Conservation (phyloP, 2,888 invertebrate species). For the Oeneis ivallda region DNA sequence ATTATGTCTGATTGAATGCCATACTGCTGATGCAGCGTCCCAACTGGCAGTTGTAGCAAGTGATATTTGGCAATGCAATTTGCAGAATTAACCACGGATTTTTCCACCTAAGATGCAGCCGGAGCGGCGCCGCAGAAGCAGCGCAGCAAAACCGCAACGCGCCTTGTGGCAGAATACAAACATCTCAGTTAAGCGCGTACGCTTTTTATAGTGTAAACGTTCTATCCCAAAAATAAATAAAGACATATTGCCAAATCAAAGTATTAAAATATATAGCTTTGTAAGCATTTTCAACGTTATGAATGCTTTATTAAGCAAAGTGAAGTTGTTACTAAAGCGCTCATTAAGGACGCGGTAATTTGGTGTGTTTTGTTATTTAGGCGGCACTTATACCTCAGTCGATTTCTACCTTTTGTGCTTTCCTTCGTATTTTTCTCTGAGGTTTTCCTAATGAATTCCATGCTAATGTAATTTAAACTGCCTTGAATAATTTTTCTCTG, state of each 20-base stretch:
- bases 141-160: no score
- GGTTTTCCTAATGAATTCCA: neutral
- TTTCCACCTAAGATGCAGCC: no score
- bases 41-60: no score
- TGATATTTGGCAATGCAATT: no score
- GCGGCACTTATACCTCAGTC: slow-evolving; percentile 3
- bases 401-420: slow-evolving; percentile 11
- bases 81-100: no score
- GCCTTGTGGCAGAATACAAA: no score
- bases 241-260: neutral
- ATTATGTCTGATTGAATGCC: no score
- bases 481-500: neutral
- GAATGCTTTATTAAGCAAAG: slow-evolving; percentile 14
- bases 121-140: no score
- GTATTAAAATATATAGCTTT: neutral
- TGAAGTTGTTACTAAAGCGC: slow-evolving; percentile 16
- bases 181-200: no score
- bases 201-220: neutral
- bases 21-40: no score
- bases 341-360: slow-evolving; percentile 17
- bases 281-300: slow-evolving; percentile 12
- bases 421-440: neutral
- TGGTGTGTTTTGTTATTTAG: slow-evolving; percentile 17
- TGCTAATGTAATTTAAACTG: slow-evolving; percentile 8
- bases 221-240: neutral